Evolutionary conservation across 2,888 invertebrate species (phyloP), one percentile per base, ranked within the genome.

Genomic region (Aleiodes leptofemur): DNA sequence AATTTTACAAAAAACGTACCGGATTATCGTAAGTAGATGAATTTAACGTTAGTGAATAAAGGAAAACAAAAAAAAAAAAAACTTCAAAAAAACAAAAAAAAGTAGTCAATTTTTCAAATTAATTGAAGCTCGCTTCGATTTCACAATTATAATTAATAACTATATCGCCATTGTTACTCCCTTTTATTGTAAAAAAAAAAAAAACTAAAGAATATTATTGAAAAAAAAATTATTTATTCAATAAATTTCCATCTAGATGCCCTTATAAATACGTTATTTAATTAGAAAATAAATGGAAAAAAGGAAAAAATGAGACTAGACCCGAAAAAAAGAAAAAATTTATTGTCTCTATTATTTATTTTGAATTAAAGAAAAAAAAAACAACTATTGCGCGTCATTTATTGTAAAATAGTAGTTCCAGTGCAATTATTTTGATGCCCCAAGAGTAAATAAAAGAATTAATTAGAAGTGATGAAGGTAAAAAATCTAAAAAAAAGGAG

Each of bases 1-100:
- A 80, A 78, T 80, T 78, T 74, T 71, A 57, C 51, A n/a, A 72
- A 68, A 13, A 72, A 68, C 57, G 66, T 74, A 76, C 76, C 78
- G 74, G 77, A 77, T 78, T 78, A 76, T 75, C 75, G 74, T 76
- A 78, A 76, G 50, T 31, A 23, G 51, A 68, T 29, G 14, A 51
- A 68, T 68, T 68, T 31, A 66, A 48, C 11, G 31, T 56, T 14
- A 51, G 51, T 70, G 29, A 23, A 43, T 38, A 23, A 34, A 55
- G 13, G 13, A 55, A 16, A 56, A 43, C 23, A 0, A 43, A 43
- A 43, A 43, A 43, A 43, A 5, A 9, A 43, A 43, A 3, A 43
- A 43, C 5, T 48, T 16, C 14, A 14, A 71, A 29, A 50, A 57
- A 7, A 29, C 2, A 43, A 71, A 13, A 34, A 5, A 4, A 31